These are phyloP conservation scores for Babyrousa celebensis DNA, from an alignment of 2,797 vertebrate genomes.

Conservation along the genomic window DNA sequence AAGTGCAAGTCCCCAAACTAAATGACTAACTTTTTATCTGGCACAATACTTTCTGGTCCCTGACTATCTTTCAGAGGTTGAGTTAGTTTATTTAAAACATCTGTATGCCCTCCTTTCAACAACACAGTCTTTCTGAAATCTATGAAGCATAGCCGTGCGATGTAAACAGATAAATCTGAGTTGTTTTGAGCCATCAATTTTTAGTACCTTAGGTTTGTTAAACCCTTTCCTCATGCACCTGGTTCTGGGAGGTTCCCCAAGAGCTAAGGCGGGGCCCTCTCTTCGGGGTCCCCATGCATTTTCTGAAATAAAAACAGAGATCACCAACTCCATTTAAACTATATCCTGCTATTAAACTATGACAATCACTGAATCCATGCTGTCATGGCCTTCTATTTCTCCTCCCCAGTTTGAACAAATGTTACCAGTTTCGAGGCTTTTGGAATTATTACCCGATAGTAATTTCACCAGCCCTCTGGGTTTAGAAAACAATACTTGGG, in stretches of 20 bases:
- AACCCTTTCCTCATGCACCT: conserved; percentile 53
- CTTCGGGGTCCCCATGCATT: neutral
- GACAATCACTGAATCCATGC: neutral
- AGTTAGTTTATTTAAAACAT: conserved; percentile 27
- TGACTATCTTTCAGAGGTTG: neutral
- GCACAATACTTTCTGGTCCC: neutral
- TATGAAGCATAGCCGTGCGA: neutral
- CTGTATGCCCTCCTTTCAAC: conserved; percentile 35
- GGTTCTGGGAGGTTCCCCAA: conserved; percentile 41
- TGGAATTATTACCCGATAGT: conserved; percentile 79
- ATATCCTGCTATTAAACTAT: neutral
- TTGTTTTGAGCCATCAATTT: conserved; percentile 21
- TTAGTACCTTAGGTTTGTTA: neutral
- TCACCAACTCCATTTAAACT: conserved; percentile 9
- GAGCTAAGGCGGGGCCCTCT: conserved; percentile 56
- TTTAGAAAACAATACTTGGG: conserved; percentile 89
- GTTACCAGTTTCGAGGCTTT: conserved; percentile 73
- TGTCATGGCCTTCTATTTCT: neutral
- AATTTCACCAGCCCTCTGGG: conserved; percentile 84
- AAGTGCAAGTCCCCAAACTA: neutral
- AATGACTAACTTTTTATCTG: neutral
- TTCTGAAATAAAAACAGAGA: conserved; percentile 74
- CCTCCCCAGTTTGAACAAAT: conserved; percentile 57
- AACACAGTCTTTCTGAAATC: neutral
- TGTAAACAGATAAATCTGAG: neutral